A percentile compares a stretch with the other conserved stretches of the same genome.
Conservation (phyloP, 53 echinoderm and acorn worm genomes). For the Echinometra lucunter region DNA sequence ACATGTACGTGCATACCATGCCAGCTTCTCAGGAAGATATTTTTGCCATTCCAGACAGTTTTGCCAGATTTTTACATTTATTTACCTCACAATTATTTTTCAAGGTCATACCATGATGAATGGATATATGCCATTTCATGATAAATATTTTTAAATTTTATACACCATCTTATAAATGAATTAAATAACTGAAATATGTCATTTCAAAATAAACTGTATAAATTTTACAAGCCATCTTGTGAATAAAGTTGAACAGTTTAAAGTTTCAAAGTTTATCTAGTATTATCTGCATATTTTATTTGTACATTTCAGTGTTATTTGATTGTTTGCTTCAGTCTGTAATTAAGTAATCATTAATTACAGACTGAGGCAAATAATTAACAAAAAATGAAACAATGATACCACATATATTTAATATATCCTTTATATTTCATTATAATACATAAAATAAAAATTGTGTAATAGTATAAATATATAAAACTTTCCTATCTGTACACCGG, state of each 20-base stretch:
- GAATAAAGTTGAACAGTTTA: background rate
- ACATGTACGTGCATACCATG: background rate
- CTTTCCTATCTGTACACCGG: background rate
- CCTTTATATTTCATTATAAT: background rate
- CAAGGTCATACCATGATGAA: background rate
- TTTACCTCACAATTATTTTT: background rate
- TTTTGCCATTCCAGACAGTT: constrained; percentile 23
- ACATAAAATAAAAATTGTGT: background rate
- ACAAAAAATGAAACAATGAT: background rate
- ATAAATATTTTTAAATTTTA: too few species aligned
- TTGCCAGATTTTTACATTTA: background rate
- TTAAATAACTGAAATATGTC: background rate
- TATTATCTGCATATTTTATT: background rate
- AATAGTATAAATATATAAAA: background rate
- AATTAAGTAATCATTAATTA: background rate
- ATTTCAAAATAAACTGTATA: background rate
- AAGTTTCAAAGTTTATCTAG: background rate
- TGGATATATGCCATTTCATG: background rate
- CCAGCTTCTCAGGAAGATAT: background rate
- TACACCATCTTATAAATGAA: background rate
- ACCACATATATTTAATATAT: background rate
- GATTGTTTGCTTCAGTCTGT: background rate
- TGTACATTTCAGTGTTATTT: background rate
- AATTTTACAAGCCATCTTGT: background rate
- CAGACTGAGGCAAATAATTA: background rate